Conservation (phyloP, 2,797 vertebrate genomes). For the Xiphorhynchus erythropygius region DNA sequence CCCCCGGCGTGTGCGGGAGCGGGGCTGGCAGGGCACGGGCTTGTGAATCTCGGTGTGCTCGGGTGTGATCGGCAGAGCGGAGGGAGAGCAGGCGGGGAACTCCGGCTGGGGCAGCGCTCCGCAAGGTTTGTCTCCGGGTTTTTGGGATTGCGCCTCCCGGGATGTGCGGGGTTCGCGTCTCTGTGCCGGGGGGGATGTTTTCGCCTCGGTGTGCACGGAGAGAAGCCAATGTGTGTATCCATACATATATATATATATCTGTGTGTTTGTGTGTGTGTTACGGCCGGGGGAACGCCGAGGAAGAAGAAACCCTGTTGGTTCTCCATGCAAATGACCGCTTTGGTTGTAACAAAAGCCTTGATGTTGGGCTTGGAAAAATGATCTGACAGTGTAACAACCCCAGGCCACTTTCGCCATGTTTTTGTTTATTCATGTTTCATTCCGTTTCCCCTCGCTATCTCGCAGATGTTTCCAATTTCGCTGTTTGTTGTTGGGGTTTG, state of each 20-base stretch:
- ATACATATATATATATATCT: too few species aligned
- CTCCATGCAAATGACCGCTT: slow-evolving; percentile 78
- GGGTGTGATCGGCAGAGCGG: slow-evolving; percentile 63
- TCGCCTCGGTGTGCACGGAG: neutral
- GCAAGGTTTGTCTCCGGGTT: slow-evolving; percentile 49
- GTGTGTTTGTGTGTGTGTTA: neutral
- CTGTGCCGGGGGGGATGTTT: neutral
- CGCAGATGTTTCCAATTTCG: slow-evolving; percentile 51
- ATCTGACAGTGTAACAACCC: slow-evolving; percentile 74
- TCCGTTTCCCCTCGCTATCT: slow-evolving; percentile 26
- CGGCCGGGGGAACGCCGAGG: slow-evolving; percentile 33
- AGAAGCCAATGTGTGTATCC: neutral
- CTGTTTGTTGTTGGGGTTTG: neutral
- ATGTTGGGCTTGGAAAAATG: slow-evolving; percentile 68
- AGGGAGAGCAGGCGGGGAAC: slow-evolving; percentile 30
- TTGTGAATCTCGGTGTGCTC: slow-evolving; percentile 73
- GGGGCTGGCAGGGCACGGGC: slow-evolving; percentile 57
- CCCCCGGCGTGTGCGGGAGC: slow-evolving; percentile 21
- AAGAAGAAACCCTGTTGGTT: slow-evolving; percentile 70
- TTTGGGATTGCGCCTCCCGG: neutral
- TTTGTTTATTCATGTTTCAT: slow-evolving; percentile 76
- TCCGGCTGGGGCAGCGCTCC: slow-evolving; percentile 73
- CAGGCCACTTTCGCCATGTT: slow-evolving; percentile 80
- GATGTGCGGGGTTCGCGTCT: too few species aligned
- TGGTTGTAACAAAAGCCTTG: slow-evolving; percentile 77